These are phyloP conservation scores for Argynnis bischoffii DNA, from an alignment of 2,888 invertebrate species.

Conservation along the genomic window DNA sequence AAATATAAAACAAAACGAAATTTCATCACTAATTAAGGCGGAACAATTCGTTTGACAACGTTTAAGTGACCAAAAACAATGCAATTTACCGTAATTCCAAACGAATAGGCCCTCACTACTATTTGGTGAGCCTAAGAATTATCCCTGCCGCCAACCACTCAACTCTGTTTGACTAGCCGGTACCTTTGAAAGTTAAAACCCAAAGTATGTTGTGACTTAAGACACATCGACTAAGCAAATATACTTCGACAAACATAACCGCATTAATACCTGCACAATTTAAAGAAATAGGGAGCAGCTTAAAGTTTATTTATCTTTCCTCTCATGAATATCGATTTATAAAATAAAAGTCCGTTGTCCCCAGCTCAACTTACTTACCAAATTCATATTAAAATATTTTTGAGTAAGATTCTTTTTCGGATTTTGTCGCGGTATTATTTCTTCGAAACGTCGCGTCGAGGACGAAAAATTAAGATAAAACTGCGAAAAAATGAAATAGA, in stretches of 20 bases:
- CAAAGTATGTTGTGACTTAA: conserved; percentile 78
- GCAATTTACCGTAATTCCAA: conserved; percentile 67
- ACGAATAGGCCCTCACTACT: conserved; percentile 53
- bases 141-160: conserved; percentile 69
- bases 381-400: too few relatives aligned
- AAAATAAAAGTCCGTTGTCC: conserved; percentile 13
- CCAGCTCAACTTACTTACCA: too few relatives aligned
- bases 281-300: conserved; percentile 77
- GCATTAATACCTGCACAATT: conserved; percentile 76
- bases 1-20: not conserved
- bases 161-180: conserved; percentile 72
- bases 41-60: conserved; percentile 29
- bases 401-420: too few relatives aligned
- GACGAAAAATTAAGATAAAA: too few relatives aligned
- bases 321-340: conserved; percentile 59
- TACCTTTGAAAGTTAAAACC: conserved; percentile 81
- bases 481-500: too few relatives aligned
- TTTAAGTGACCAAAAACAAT: conserved; percentile 59
- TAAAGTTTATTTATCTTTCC: conserved; percentile 60
- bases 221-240: conserved; percentile 77
- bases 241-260: conserved; percentile 64
- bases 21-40: conserved; percentile 16
- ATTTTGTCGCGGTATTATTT: too few relatives aligned
- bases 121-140: conserved; percentile 73
- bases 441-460: too few relatives aligned